These are phyloP conservation scores for Oscheius myriophilus DNA, from an alignment of 2,888 invertebrate species.

Conservation along the genomic window DNA sequence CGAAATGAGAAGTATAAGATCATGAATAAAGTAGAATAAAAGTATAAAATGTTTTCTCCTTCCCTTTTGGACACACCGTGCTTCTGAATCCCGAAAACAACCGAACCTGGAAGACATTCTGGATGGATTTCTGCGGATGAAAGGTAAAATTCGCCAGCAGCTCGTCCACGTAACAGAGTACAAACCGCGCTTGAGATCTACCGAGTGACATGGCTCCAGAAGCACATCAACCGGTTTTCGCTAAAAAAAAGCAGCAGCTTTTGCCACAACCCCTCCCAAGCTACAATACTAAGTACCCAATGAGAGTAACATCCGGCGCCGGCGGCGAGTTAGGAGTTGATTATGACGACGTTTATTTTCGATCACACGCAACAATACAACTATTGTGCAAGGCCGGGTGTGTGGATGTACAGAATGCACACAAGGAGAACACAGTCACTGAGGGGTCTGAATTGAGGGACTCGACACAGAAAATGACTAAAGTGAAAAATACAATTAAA, in stretches of 20 bases:
- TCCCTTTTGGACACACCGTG: neutral
- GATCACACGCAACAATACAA: neutral
- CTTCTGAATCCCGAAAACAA: neutral
- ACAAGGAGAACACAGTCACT: too few relatives aligned
- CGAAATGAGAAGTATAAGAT: too few relatives aligned
- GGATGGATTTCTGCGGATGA: slow-evolving; percentile 42
- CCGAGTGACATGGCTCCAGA: neutral
- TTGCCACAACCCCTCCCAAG: neutral
- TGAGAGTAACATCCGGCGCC: neutral
- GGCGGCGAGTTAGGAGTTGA: neutral
- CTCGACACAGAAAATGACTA: too few relatives aligned
- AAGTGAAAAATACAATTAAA: slow-evolving; percentile 1
- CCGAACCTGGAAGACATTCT: slow-evolving; percentile 41
- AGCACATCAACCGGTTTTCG: too few relatives aligned
- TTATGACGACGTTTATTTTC: slow-evolving; percentile 4
- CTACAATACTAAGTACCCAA: neutral
- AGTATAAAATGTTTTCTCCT: too few relatives aligned
- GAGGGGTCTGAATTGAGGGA: too few relatives aligned
- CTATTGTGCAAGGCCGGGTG: neutral
- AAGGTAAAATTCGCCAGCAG: slow-evolving; percentile 34
- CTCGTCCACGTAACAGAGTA: slow-evolving; percentile 45
- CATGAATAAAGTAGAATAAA: too few relatives aligned
- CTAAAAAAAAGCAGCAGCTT: neutral
- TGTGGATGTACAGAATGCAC: too few relatives aligned
- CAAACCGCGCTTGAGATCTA: slow-evolving; percentile 10